Base-by-base conservation (phyloP, 1,140 invertebrate species). In the Druon quercuslanigerum region DNA sequence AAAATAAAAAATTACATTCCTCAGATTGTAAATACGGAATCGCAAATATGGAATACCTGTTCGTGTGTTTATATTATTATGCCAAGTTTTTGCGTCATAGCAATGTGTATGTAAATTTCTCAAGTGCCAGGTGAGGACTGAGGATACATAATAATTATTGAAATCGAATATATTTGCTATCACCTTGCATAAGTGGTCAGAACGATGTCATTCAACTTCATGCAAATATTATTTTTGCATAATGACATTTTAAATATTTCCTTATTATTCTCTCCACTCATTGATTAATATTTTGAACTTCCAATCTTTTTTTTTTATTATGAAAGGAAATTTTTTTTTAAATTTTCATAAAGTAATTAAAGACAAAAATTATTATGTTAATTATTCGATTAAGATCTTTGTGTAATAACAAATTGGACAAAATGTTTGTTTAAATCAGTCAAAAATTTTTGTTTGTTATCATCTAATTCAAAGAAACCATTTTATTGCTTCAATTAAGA, bases 71-170 rank as follows among this genome's bases (percentile, higher is more conserved):
- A 46, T 46, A 46, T 46, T 46, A 46, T 46, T 46, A 46, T 46
- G 9, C 40, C 40, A 46, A 9, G 40, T 11, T 46, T 46, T 66
- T 14, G 33, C 13, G 57, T 66, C 14, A 66, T 19, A 9, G 52
- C 20, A 66, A 66, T 40, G 25, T 7, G 20, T 33, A 66, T 66
- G 57, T 66, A 66, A 66, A 66, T 66, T 66, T 66, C 57, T 66
- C 14, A 66, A 14, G 57, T 66, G 25, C 9, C 9, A 9, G 8
- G 8, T 46, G 40, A 46, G 40, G 6, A 46, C 40, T 46, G 40
- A 11, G 40, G 40, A 46, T 46, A 46, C 40, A 66, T 20, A 20
- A 66, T 66, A 20, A 13, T 14, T 33, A 16, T 40, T 66, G 57
- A 66, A 66, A 66, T 66, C 25, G 57, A 66, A 66, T 66, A 33